Base-by-base conservation (phyloP, 2,888 invertebrate genomes). In the Phortica magna region DNA sequence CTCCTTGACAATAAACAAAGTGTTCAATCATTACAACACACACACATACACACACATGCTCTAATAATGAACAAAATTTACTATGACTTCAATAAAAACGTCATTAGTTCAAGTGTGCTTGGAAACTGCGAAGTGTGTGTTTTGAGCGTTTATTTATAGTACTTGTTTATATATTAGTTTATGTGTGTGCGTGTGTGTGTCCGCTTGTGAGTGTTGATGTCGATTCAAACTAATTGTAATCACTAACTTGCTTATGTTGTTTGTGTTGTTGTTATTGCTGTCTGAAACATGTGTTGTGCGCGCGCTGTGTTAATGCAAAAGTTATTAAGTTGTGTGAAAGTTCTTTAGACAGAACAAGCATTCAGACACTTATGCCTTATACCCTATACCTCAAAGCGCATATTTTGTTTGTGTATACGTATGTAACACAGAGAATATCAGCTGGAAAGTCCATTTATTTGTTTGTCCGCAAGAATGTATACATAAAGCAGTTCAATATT, bases 291-390 rank as follows among this genome's bases (percentile, higher is more conserved):
- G 77, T 88, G 88, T 76, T 83, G 78, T 85, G 77, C 82, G 81
- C 76, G 72, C 71, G 14, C 59, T 59, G 59, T 17, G 81, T 79
- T 82, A 83, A 84, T 80, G 83, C 80, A 80, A 79, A 78, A 88
- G 84, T 88, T 84, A 86, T 86, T 83, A 83, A 88, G 82, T 78
- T 79, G 74, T 77, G 70, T 78, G 74, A 67, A 81, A 83, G 83
- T 76, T 61, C 48, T 48, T 7, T 48, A 48, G 48, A 48, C 48
- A 48, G 14, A 12, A 9, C 3, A 48, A 12, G 48, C 48, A 9
- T 9, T 9, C 14, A 31, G 31, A 31, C 31, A 31, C 31, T 1
- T 31, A 31, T 1, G 2, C 31, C 2, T 31, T 31, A 31, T 31
- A 31, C 31, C 5, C 31, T 31, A 2, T 4, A 31, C 5, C 31